Percentiles rank a stretch among this genome's conserved stretches.
Conservation (phyloP, 2,797 vertebrate species). For the Halcyon leucocephala region DNA sequence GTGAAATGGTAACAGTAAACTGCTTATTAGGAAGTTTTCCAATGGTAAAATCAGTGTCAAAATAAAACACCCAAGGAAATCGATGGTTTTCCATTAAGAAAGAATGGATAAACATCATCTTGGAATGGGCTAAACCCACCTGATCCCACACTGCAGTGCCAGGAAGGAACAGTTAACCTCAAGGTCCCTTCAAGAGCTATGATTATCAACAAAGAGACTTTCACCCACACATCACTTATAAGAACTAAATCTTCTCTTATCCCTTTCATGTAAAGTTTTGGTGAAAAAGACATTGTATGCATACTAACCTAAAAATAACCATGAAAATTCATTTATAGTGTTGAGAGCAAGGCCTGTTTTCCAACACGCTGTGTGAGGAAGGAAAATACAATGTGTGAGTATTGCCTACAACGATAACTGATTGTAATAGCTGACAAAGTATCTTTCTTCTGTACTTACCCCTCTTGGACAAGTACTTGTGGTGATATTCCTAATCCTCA, state of each 20-base stretch:
- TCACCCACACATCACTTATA: background rate
- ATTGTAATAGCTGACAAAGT: background rate
- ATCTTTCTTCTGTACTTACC: background rate
- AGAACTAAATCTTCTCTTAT: background rate
- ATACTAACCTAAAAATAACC: background rate
- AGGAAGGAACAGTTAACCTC: background rate
- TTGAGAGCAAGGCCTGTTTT: background rate
- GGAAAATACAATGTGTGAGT: background rate
- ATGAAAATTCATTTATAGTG: rapidly evolving
- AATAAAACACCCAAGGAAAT: background rate
- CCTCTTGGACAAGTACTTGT: background rate
- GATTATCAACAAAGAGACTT: background rate
- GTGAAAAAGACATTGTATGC: background rate
- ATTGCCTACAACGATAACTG: background rate
- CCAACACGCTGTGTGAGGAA: background rate
- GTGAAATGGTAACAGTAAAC: background rate
- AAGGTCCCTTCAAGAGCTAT: background rate
- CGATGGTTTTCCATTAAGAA: background rate
- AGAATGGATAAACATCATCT: background rate
- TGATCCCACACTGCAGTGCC: background rate
- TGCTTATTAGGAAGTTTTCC: background rate
- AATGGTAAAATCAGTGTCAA: background rate
- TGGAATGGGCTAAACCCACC: background rate
- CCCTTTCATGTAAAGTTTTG: background rate
- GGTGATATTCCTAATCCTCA: background rate